Percentiles rank a stretch among this genome's conserved stretches.
Evolutionary conservation across 2,113 vertebrate species (phyloP).

Genomic region (Pyrgilauda ruficollis): DNA sequence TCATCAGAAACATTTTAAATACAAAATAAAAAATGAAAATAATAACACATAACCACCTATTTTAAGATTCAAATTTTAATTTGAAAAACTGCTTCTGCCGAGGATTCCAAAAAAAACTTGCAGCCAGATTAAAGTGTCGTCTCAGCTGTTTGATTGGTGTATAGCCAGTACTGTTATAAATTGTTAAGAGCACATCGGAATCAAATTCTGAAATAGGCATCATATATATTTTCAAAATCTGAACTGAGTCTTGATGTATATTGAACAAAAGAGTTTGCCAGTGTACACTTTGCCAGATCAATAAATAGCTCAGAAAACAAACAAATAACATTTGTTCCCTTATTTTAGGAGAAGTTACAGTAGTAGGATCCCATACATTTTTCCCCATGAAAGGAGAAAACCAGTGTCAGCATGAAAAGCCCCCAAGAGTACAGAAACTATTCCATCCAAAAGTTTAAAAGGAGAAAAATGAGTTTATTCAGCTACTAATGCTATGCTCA

Average conservation of each 20-base stretch:
- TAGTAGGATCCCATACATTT: background rate
- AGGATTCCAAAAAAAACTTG: background rate
- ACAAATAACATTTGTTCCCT: background rate
- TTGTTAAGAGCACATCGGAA: background rate
- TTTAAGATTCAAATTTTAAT: conserved; percentile 11
- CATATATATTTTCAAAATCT: background rate
- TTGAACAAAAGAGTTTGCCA: background rate
- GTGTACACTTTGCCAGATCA: background rate
- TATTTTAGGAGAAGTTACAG: background rate
- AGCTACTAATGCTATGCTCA: background rate
- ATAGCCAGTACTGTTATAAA: background rate
- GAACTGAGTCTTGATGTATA: background rate
- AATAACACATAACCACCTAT: background rate
- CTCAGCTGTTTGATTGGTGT: background rate
- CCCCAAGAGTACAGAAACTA: background rate
- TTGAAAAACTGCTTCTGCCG: background rate
- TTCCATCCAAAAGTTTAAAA: background rate
- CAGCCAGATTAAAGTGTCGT: background rate
- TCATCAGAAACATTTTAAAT: background rate
- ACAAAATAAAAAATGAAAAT: background rate
- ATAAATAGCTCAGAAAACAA: background rate
- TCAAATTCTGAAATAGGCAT: background rate
- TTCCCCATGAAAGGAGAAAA: background rate
- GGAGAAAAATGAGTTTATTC: background rate
- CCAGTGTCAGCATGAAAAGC: background rate